Base-by-base conservation (phyloP, 2,888 invertebrate species). In the Amphipyra berbera region DNA sequence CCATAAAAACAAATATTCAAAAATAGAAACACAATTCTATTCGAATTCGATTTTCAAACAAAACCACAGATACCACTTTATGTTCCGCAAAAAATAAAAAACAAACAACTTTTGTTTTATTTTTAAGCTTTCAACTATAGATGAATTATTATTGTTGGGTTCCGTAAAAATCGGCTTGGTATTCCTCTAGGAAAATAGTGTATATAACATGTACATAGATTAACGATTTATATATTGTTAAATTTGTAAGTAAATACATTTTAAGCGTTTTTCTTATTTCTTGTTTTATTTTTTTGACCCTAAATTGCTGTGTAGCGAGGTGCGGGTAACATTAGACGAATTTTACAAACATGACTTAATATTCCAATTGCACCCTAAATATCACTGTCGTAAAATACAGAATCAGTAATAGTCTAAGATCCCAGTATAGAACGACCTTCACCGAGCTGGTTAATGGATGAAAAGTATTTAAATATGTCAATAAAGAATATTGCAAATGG, bases 221-320 rank as follows among this genome's bases (percentile, higher is more conserved):
- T 74, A 76, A 62, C 72, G 69, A 74, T 82, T 81, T 82, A 78
- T 83, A 82, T 70, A 82, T 82, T 83, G 81, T 83, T 83, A 82
- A 79, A 82, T 83, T 83, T 83, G 77, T 83, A 83, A 83, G 77
- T 79, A 72, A 83, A 81, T 82, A 82, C 79, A 81, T 77, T 82
- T 67, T 78, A 83, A 83, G 82, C 67, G 74, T 69, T 76, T 79
- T 83, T 82, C 76, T 75, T 66, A 66, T 15, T 0, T 33, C 0
- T n/a, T 63, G 72, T 81, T 77, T 82, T 55, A 76, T 79, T 82
- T 60, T n/a, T 27, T 12, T 21, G 21, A 21, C 13, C 15, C 1
- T 50, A 30, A 30, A 30, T 30, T 30, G 4, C 27, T 30, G 27
- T n/a, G n/a, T n/a, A n/a, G n/a, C n/a, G n/a, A n/a, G n/a, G n/a